A percentile compares a stretch with the other conserved stretches of the same genome.
phyloP scores from a whole-genome alignment of 1,140 invertebrate species.

The Nautilus pompilius region DNA sequence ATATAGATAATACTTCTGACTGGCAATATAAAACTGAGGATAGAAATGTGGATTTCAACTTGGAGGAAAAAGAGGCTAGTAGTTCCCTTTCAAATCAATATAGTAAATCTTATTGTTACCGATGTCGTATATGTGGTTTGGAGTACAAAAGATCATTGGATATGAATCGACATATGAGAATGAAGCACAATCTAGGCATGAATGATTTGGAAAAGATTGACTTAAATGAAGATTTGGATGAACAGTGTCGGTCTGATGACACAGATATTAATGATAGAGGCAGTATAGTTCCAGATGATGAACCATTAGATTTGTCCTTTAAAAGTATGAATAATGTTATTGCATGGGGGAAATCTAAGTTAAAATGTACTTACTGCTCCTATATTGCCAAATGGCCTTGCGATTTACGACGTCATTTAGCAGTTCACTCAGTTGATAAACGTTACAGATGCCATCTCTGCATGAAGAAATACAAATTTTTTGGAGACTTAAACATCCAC shows the following conservation, averaged over 20 bases:
- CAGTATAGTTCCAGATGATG: conserved; percentile 29
- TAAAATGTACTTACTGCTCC: conserved; percentile 68
- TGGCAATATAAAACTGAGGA: no score
- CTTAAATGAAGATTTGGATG: conserved; percentile 5
- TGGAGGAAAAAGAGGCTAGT: neutral
- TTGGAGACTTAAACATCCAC: conserved; percentile 52
- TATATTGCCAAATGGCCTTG: conserved; percentile 81
- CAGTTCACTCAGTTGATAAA: conserved; percentile 62
- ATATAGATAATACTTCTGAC: no score
- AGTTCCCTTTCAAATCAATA: neutral
- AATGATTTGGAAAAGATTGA: conserved; percentile 15
- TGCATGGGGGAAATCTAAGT: conserved; percentile 13
- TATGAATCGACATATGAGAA: conserved; percentile 54
- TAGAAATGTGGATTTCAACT: no score
- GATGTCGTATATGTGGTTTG: conserved; percentile 59
- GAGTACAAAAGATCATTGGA: conserved; percentile 47
- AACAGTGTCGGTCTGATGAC: conserved; percentile 16
- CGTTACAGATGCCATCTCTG: conserved; percentile 53
- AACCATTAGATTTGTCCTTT: conserved; percentile 11
- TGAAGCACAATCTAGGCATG: conserved; percentile 46
- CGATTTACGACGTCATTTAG: conserved; percentile 69
- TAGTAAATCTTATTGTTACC: conserved; percentile 53
- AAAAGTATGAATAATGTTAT: neutral
- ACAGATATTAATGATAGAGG: conserved; percentile 35
- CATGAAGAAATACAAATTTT: conserved; percentile 55